Evolutionary conservation across 2,113 vertebrate genomes (phyloP), one percentile per base, ranked within the genome.

Genomic region (Macquaria ambigua): DNA sequence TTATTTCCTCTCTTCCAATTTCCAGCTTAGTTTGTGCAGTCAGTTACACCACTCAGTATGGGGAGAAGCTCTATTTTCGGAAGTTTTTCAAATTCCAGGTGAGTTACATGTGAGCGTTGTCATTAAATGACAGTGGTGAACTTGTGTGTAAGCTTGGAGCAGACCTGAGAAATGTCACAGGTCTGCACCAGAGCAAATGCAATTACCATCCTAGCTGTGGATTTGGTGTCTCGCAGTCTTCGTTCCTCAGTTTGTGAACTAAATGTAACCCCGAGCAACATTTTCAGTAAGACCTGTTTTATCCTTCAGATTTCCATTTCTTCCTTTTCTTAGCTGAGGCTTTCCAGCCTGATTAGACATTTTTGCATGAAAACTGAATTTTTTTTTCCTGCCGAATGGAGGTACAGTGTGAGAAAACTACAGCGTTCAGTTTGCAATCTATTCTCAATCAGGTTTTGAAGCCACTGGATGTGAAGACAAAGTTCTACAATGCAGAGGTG

Each of bases 61-160:
- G 98, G 92, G 98, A 99, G 93, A 99, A 99, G 93, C 97, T 99
- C 94, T 99, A 99, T 93, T 99, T 99, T 94, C 97, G 98, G 81
- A 99, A 99, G 91, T 99, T 99, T 96, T 99, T 99, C 95, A 99
- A 99, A 95, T 99, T 99, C 94, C 98, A 99, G 98, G 98, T 99
- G 96, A 89, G 89, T 48, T 41, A 6, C 52, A 14, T 71, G 48
- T 59, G 15, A 63, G 41, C n/a, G 1, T 43, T 87, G n/a, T 84
- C 63, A 39, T 84, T 72, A 76, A 78, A 74, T 34, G 34, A 8
- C 58, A 0, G 75, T 0, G 28, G 12, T 67, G 0, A 70, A 48
- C 34, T 83, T 28, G 2, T 10, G 20, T 12, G 55, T 21, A 1
- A 52, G 25, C 48, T 79, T 92, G 58, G 87, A 84, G 82, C 56